Conservation (phyloP, 1,140 invertebrate species). For the Drosophila guanche region DNA sequence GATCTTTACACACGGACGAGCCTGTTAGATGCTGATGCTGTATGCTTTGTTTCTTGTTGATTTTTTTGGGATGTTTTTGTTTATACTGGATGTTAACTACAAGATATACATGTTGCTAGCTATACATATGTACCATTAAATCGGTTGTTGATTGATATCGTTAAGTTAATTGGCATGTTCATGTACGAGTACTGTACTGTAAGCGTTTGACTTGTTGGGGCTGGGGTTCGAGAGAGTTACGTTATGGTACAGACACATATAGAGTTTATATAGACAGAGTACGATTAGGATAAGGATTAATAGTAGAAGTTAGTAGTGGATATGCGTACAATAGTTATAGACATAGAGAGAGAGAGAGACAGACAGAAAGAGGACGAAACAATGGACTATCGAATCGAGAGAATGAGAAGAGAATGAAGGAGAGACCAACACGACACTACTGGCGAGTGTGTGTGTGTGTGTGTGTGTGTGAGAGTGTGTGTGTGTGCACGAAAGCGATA, state of each 20-base stretch:
- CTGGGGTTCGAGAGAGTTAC: slow-evolving; percentile 5
- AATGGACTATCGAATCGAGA: slow-evolving; percentile 28
- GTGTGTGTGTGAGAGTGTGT: slow-evolving; percentile 12
- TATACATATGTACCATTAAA: slow-evolving; percentile 71
- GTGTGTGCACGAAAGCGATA: slow-evolving; percentile 39
- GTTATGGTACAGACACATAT: slow-evolving; percentile 21
- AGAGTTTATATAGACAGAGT: slow-evolving; percentile 32
- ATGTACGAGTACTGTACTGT: slow-evolving; percentile 62
- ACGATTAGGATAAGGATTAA: slow-evolving; percentile 16
- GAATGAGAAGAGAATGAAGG: slow-evolving; percentile 23
- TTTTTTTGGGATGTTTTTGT: slow-evolving; percentile 42
- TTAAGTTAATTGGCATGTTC: slow-evolving; percentile 50
- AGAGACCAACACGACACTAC: slow-evolving; percentile 23
- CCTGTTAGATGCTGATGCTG: background rate
- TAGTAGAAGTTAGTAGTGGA: background rate
- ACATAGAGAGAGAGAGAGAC: slow-evolving; percentile 37
- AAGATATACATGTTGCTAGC: slow-evolving; percentile 81
- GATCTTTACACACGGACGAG: slow-evolving; percentile 54
- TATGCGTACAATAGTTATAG: slow-evolving; percentile 23
- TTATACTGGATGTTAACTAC: slow-evolving; percentile 61
- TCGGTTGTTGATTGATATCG: slow-evolving; percentile 29
- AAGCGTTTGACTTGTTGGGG: slow-evolving; percentile 56
- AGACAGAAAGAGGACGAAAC: slow-evolving; percentile 19
- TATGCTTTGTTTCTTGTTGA: background rate
- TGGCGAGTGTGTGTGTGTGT: slow-evolving; percentile 4